These are phyloP conservation scores for Parthenolecanium corni DNA, from an alignment of 2,888 invertebrate species.

Conservation along the genomic window DNA sequence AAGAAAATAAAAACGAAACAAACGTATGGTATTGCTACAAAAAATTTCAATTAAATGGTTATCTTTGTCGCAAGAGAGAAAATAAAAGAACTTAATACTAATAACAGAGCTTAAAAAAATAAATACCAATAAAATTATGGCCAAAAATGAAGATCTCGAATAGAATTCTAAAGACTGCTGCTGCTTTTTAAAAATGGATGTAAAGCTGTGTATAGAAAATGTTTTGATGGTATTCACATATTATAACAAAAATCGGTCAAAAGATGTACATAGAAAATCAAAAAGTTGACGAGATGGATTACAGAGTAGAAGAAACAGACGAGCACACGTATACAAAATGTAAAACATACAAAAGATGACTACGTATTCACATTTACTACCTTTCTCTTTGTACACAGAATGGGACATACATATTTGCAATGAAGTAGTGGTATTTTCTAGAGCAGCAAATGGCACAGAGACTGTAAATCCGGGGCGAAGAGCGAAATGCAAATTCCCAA, in stretches of 20 bases:
- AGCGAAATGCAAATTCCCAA: too few relatives aligned
- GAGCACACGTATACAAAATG: too few relatives aligned
- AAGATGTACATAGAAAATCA: slow-evolving; percentile 3
- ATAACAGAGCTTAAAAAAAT: neutral
- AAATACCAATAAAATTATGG: neutral
- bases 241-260: neutral
- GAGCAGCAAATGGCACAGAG: neutral
- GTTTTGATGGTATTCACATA: too few relatives aligned
- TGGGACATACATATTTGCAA: neutral
- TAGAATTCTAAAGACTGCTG: neutral
- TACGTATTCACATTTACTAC: too few relatives aligned
- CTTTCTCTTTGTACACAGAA: neutral
- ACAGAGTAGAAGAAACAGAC: neutral
- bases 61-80: neutral
- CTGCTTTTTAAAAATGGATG: neutral
- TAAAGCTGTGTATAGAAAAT: neutral
- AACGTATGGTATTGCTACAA: too few relatives aligned
- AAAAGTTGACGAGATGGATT: slow-evolving; percentile 1
- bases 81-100: neutral
- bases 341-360: neutral
- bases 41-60: neutral
- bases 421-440: neutral
- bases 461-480: too few relatives aligned
- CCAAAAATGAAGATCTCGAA: neutral
- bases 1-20: too few relatives aligned